phyloP scores from a whole-genome alignment of 2,797 vertebrate genomes.

The Pipistrellus kuhlii region DNA sequence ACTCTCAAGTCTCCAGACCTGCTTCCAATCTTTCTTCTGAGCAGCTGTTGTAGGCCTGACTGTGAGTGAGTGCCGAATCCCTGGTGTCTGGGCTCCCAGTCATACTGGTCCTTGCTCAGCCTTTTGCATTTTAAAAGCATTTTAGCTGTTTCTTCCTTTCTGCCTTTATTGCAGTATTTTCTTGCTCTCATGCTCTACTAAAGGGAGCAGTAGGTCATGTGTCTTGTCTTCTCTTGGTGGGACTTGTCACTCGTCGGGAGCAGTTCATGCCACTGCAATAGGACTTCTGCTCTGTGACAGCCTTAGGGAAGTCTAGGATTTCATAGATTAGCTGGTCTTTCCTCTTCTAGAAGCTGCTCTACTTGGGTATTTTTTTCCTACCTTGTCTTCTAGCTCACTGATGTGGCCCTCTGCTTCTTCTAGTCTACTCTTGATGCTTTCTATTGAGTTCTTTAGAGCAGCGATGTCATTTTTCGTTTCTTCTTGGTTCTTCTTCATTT shows the following conservation, averaged over 20 bases:
- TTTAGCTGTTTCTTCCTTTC: background rate
- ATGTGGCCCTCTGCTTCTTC: too few species aligned
- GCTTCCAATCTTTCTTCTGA: background rate
- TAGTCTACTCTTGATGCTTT: too few species aligned
- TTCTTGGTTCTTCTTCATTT: too few species aligned
- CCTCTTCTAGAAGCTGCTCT: background rate
- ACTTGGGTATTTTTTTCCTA: too few species aligned
- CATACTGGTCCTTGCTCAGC: background rate
- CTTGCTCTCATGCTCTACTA: background rate
- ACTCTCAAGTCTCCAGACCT: background rate
- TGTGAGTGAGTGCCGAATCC: background rate
- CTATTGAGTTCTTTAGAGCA: too few species aligned
- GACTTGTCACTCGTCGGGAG: background rate
- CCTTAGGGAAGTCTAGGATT: background rate
- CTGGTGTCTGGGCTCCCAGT: background rate
- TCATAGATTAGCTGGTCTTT: background rate
- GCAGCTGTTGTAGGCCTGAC: background rate
- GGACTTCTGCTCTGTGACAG: background rate
- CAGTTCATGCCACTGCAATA: background rate
- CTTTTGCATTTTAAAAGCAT: background rate
- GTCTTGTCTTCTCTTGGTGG: background rate
- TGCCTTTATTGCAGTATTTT: background rate
- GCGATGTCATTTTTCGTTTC: too few species aligned
- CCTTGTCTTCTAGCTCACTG: too few species aligned
- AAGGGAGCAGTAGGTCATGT: background rate